Evolutionary conservation across 2,888 invertebrate genomes (phyloP), one percentile per base, ranked within the genome.

Genomic region (Rhorus exstirpatorius): DNA sequence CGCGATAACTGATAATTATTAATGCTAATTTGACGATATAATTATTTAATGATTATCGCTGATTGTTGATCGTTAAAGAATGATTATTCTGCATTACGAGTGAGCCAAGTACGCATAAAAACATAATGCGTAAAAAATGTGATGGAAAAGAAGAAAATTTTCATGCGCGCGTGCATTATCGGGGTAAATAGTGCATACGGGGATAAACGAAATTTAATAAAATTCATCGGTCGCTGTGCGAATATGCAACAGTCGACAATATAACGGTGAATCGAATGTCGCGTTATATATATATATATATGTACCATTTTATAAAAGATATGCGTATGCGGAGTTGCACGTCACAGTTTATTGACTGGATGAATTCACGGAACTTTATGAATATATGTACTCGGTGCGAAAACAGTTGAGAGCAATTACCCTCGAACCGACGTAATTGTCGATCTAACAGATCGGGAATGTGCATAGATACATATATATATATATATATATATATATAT

Each of bases 341-440:
- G 68, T 44, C 44, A 44, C 55, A 58, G 61, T 68, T 61, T 44
- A 75, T 74, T 24, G 53, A 41, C 60, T 46, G n/a, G 68, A 75
- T 55, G 12, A 51, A 67, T 79, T 79, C 68, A 68, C 60, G 53
- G 61, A 67, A 61, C 44, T n/a, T n/a, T 46, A 19, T 19, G 46
- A 31, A n/a, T n/a, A 41, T 53, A 10, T 21, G 41, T 14, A 24
- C 60, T 12, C 31, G 26, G 53, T 21, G 53, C 44, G 26, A 58
- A 58, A 72, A 44, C 41, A 63, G 60, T 75, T 68, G 17, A 53
- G 55, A 61, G 31, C 79, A 80, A 75, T 75, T 80, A 75, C 46
- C 74, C 61, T 72, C 60, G 58, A 65, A 65, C 26, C 17, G 10
- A 58, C 19, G 49, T 65, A 77, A 79, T 79, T 65, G 71, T 61